Base-by-base conservation (phyloP, 2,888 invertebrate species). In the Caenorhabditis sp. region DNA sequence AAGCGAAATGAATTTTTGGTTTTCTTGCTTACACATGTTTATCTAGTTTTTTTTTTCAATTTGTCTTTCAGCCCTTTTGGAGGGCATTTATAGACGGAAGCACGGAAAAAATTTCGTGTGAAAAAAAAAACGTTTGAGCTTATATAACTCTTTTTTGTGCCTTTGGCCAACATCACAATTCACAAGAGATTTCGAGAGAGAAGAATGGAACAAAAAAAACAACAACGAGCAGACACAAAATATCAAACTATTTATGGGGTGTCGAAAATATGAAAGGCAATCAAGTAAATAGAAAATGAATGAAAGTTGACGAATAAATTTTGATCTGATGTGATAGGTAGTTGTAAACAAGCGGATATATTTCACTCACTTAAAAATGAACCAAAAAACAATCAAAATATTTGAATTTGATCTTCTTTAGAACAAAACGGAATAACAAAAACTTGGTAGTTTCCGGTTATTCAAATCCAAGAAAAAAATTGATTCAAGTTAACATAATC, bases 101-200 rank as follows among this genome's bases (percentile, higher is more conserved):
- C 24, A 4, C 10, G 6, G 5, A 24, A 23, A 51, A 19, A 51
- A 51, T 23, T 17, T 23, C 8, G 51, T 23, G 51, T 23, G 23
- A 23, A 51, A 51, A 51, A 51, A 8, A 23, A 51, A 51, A 23
- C 21, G 21, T 51, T 54, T 55, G 60, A 66, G 70, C 71, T 63
- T 37, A 43, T 71, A 61, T 67, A 67, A 71, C 60, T 66, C 66
- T 59, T 66, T 54, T 62, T 51, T 51, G 51, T 51, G 51, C n/a
- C 17, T 58, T 31, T 36, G 54, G 23, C 24, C 49, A 10, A 21
- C 50, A 59, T 49, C 36, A 19, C 36, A 58, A 58, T 58, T 36
- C 58, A 58, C 58, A 58, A 14, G 58, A 58, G 58, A 58, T 36
- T 58, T 43, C 3, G 43, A 10, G 17, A 43, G 43, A 43, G 14